Evolutionary conservation across 1,140 invertebrate species (phyloP), one percentile per base, ranked within the genome.

Genomic region (Caenorhabditis brenneri): DNA sequence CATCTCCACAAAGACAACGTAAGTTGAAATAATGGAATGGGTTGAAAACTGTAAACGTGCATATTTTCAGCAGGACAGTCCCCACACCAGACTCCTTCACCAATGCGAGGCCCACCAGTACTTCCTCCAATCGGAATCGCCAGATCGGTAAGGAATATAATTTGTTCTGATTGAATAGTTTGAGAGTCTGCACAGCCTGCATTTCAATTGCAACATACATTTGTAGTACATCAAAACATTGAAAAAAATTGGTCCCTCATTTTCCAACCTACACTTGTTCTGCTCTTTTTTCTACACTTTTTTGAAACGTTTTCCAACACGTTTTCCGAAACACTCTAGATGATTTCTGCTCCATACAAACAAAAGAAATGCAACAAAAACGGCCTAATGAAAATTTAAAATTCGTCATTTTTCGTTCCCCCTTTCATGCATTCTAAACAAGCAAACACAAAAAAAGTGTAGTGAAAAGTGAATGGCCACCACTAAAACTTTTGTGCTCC

Each of bases 341-440:
- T 12, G 58, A 65, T 65, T 65, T 36, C 10, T 65, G 58, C 29
- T 36, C 58, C 7, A 4, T 15, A 33, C 58, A 16, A 65, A 65
- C 29, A 65, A 65, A 36, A 65, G 58, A 33, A 27, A 55, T n/a
- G n/a, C 22, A 55, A 24, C 7, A 55, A n/a, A 27, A 5, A 27
- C 24, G 12, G 15, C 58, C n/a, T 33, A 36, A 65, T 65, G 58
- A 16, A 33, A 33, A 65, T 65, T 65, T 65, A 33, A 65, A 65
- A 65, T 65, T 65, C 58, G 58, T 65, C 58, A 65, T 65, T 33
- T 65, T 65, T 65, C 36, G 58, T 65, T 65, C 58, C 31, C 53
- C 27, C 58, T 33, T 33, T 16, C 31, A 65, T 65, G 58, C 10
- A 65, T 65, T 65, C 31, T 36, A 65, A 65, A 65, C 58, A 36